Base-by-base conservation (phyloP, 2,797 vertebrate genomes). In the Trichosurus vulpecula region DNA sequence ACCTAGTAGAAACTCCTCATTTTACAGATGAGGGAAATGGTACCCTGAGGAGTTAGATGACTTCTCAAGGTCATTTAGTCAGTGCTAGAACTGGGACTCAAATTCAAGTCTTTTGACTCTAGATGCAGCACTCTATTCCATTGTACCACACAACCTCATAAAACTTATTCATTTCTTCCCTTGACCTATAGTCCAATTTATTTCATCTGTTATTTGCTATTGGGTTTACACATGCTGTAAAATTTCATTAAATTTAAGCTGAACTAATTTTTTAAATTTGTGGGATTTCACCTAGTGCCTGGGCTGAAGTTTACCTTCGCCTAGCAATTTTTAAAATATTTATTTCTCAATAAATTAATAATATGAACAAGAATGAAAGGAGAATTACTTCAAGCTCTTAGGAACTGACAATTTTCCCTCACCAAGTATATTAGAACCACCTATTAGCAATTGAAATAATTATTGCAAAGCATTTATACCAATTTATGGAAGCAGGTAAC, bases 161-260 rank as follows among this genome's bases (percentile, higher is more conserved):
- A 47, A 47, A 6, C 2, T 47, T 47, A 81, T 81, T 47, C 41
- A 81, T 81, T 11, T 81, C 41, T 81, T 81, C 22, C 41, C 41
- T 81, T 81, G 41, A 81, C n/a, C 74, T 47, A 47, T 27, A 11
- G 9, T 81, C 74, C 41, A 27, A 92, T 93, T 54, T 90, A 31
- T 93, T 74, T 96, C 22, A 66, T 95, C 27, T 92, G 87, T 95
- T 97, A 94, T 97, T 98, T 96, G 95, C 95, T 96, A 22, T 92
- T 91, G 54, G 41, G 96, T 95, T 89, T 96, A 74, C 93, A 93
- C 95, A 95, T 97, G 93, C 25, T 95, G 52, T 66, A 95, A 97
- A 25, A 52, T 31, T 93, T 93, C 57, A 94, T 56, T 95, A 31
- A 81, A 95, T 92, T 8, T 66, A 56, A 47, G 93, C 19, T 95